Evolutionary conservation across 1,140 invertebrate species (phyloP).

Genomic region (Lycorma delicatula): DNA sequence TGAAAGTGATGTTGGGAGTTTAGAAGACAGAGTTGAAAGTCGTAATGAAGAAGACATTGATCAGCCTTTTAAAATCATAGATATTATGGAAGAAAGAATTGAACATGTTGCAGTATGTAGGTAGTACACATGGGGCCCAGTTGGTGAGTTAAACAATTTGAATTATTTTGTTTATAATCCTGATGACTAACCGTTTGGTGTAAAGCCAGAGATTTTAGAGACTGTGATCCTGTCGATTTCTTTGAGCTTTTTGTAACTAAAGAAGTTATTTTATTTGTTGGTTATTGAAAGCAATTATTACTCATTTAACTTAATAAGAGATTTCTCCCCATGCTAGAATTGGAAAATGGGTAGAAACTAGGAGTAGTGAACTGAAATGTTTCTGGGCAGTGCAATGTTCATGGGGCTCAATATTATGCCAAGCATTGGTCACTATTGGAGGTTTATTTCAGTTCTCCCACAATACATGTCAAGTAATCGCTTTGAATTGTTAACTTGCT

Average conservation of each 20-base stretch:
- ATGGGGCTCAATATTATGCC: constrained; percentile 21
- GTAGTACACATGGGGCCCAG: background rate
- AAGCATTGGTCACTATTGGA: constrained; percentile 10
- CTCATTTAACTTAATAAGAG: background rate
- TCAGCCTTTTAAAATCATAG: background rate
- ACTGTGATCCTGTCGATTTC: background rate
- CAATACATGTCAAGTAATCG: constrained; percentile 17
- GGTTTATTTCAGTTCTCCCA: background rate
- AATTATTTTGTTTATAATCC: background rate
- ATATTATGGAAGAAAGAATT: background rate
- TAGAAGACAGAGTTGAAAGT: background rate
- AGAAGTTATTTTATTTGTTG: constrained; percentile 18
- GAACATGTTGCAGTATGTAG: background rate
- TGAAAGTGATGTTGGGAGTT: background rate
- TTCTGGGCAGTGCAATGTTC: constrained; percentile 26
- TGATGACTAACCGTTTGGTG: background rate
- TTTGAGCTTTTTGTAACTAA: constrained; percentile 1
- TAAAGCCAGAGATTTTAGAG: background rate
- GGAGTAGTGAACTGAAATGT: constrained; percentile 26
- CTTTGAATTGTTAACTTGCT: constrained; percentile 24
- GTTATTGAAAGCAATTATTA: constrained; percentile 21
- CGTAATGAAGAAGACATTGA: background rate
- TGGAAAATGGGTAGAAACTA: constrained; percentile 7
- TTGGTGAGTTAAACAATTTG: background rate
- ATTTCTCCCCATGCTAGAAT: constrained; percentile 8